Conservation (phyloP, 2,797 vertebrate species). For the Pitangus sulphuratus region DNA sequence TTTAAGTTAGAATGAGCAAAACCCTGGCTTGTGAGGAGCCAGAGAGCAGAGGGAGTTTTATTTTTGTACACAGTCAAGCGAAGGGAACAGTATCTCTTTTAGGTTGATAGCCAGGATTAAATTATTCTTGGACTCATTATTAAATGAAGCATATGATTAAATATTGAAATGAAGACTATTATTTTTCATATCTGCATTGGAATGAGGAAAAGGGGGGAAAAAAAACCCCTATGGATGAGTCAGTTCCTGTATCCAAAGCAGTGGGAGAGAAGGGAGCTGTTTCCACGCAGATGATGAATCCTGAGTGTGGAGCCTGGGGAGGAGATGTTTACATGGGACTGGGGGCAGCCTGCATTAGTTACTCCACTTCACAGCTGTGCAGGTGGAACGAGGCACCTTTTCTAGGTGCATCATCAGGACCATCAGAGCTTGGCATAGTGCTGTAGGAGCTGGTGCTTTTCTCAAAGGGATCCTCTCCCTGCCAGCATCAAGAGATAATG, state of each 20-base stretch:
- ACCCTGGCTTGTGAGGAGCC: not conserved
- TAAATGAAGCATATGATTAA: conserved; percentile 66
- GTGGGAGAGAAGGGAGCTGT: not conserved
- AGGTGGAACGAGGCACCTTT: not conserved
- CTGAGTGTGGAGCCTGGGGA: not conserved
- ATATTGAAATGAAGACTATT: conserved; percentile 53
- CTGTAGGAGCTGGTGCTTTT: not conserved
- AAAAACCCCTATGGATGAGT: not conserved
- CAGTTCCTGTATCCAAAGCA: conserved; percentile 24
- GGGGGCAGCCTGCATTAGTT: not conserved
- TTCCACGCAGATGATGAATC: not conserved
- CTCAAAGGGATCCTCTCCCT: not conserved
- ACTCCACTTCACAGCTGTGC: not conserved
- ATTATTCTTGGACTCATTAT: conserved; percentile 57
- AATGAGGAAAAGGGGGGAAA: not conserved
- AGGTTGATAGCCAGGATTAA: conserved; percentile 48
- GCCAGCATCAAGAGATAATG: not conserved
- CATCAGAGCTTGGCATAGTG: not conserved
- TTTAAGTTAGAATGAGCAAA: not conserved
- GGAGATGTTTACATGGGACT: not conserved
- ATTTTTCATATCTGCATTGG: conserved; percentile 50
- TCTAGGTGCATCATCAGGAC: not conserved
- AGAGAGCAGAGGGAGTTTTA: not conserved
- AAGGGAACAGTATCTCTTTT: conserved; percentile 36
- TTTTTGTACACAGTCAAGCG: not conserved